Base-by-base conservation (phyloP, 2,888 invertebrate species). In the Heteromurus nitidus region DNA sequence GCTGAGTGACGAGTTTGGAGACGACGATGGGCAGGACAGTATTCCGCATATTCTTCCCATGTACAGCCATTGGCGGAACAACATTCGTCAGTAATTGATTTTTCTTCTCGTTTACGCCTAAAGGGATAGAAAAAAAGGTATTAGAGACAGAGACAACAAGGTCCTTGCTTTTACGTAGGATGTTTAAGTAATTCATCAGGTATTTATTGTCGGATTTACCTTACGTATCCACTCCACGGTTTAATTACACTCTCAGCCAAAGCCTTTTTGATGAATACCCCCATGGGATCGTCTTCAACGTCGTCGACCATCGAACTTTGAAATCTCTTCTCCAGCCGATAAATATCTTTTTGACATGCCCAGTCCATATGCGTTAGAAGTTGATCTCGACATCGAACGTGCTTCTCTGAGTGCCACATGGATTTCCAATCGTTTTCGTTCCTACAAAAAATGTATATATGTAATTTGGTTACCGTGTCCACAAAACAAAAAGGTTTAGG, bases 1-100 rank as follows among this genome's bases (percentile, higher is more conserved):
- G 11, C 3, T 47, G 47, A 47, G 7, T 81, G 77, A 31, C 82
- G 70, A 47, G 82, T 82, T 80, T 86, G 70, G 3, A 87, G 67
- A 70, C 89, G 74, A 20, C 87, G 91, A 87, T 92, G 92, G 30
- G 91, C 91, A 2, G 92, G 92, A 88, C 92, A 92, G 88, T 92
- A 92, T 88, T 92, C 92, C 5, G 92, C 92, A 86, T 92, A 92
- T 88, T 92, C 92, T 87, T 92, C 92, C 92, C 92, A 92, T 69
- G 92, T 92, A 87, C 92, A 92, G 2, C 90, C 88, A 53, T 90
- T 90, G 85, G 91, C 91, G 26, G 77, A 81, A 88, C 92, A 92
- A 85, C 92, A 92, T 88, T 92, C 92, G 55, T 91, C 90, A 16
- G 92, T 92, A 47, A 92, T 92, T 7, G 91, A 90, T 58, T 88